A percentile compares a stretch with the other conserved stretches of the same genome.
Conservation (phyloP, 2,113 vertebrate genomes). For the mouse (Mus musculus) region DNA sequence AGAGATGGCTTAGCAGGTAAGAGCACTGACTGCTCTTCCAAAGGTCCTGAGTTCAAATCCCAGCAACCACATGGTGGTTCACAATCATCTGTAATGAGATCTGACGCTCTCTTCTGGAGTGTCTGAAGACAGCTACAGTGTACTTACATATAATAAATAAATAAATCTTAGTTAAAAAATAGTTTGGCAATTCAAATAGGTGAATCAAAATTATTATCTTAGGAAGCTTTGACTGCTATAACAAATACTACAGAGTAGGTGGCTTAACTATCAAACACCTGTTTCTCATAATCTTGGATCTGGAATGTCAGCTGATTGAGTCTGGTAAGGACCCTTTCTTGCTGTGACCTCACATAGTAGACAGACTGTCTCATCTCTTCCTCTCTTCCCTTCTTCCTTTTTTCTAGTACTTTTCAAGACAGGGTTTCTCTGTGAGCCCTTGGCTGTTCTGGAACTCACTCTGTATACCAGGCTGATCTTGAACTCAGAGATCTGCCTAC, state of each 20-base stretch:
- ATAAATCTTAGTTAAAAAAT: not conserved
- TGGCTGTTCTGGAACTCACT: not conserved
- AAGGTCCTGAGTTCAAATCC: too few relatives aligned
- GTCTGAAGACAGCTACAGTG: too few relatives aligned
- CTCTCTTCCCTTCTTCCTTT: not conserved
- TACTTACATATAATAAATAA: too few relatives aligned
- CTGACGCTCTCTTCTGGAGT: too few relatives aligned
- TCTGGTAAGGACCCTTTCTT: not conserved
- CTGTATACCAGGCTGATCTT: not conserved
- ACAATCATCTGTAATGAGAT: too few relatives aligned
- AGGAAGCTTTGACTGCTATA: not conserved
- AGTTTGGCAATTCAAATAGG: conserved; percentile 19
- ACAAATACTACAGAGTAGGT: not conserved
- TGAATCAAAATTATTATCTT: conserved; percentile 22
- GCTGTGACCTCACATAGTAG: not conserved
- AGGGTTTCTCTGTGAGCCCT: not conserved
- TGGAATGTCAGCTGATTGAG: not conserved
- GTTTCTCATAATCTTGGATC: not conserved
- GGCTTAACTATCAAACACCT: not conserved
- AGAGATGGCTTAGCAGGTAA: too few relatives aligned
- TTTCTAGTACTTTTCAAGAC: not conserved
- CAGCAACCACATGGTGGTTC: too few relatives aligned
- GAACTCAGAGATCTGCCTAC: not conserved
- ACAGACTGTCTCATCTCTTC: not conserved
- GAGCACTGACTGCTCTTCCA: too few relatives aligned